Evolutionary conservation across 1,140 invertebrate species (phyloP).

Genomic region (Ruditapes philippinarum): DNA sequence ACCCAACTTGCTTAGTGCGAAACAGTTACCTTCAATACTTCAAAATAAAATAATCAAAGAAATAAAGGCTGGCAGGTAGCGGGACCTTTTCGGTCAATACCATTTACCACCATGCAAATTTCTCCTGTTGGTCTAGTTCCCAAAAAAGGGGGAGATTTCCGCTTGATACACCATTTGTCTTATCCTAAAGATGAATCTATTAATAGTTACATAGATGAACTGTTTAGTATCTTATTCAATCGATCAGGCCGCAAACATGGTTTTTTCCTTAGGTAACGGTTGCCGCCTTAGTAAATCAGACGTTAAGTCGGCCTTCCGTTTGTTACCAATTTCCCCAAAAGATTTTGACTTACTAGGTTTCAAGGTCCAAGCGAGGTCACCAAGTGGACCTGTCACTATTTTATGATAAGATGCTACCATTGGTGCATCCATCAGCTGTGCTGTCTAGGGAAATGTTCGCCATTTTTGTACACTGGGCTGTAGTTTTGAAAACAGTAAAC

Average conservation of each 20-base stretch:
- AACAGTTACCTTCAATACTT: not conserved
- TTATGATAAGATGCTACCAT: not conserved
- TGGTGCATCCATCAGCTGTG: slow-evolving; percentile 8
- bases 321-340: not conserved
- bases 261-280: not conserved
- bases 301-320: not conserved
- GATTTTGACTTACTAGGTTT: not conserved
- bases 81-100: not conserved
- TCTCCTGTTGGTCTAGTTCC: not conserved
- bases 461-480: not conserved
- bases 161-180: not conserved
- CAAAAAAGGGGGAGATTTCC: not conserved
- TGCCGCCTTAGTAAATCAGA: not conserved
- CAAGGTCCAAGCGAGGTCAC: not conserved
- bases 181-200: not conserved
- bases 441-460: not conserved
- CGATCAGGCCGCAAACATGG: not conserved
- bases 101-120: not conserved
- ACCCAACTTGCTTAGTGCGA: not conserved
- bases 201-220: not conserved
- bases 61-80: not conserved
- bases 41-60: not conserved
- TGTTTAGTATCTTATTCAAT: not conserved
- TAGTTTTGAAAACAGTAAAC: not conserved
- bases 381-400: too few relatives aligned